A percentile compares a stretch with the other conserved stretches of the same genome.
These are phyloP conservation scores for Dastarcus helophoroides DNA, from an alignment of 2,888 invertebrate genomes.

Conservation along the genomic window DNA sequence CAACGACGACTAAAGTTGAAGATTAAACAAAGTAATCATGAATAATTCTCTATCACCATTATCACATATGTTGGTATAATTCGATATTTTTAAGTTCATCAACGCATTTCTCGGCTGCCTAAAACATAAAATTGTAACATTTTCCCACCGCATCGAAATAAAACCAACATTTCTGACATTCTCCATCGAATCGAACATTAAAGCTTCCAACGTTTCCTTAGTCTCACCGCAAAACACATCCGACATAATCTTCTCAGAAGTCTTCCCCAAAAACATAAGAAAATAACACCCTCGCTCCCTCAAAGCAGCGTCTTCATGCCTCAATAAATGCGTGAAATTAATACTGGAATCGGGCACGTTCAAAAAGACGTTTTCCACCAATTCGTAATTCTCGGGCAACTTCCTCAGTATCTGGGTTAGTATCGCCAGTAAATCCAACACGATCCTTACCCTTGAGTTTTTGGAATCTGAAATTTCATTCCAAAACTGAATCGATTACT, in stretches of 20 bases:
- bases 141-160: slow-evolving; percentile 5
- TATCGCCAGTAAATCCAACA: slow-evolving; percentile 58
- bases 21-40: too few relatives aligned
- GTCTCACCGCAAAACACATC: slow-evolving; percentile 50
- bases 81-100: slow-evolving; percentile 23
- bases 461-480: too few relatives aligned
- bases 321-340: slow-evolving; percentile 45
- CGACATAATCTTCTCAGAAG: slow-evolving; percentile 53
- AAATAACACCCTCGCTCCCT: slow-evolving; percentile 57
- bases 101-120: slow-evolving; percentile 27
- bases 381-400: slow-evolving; percentile 62
- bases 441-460: slow-evolving; percentile 46
- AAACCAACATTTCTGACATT: slow-evolving; percentile 42
- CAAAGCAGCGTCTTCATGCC: slow-evolving; percentile 45
- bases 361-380: slow-evolving; percentile 61
- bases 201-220: slow-evolving; percentile 47
- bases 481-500: too few relatives aligned
- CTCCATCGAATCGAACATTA: slow-evolving; percentile 51
- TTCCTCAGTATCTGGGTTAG: slow-evolving; percentile 62
- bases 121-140: slow-evolving; percentile 14
- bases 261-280: slow-evolving; percentile 56
- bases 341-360: slow-evolving; percentile 35
- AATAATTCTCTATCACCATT: too few relatives aligned
- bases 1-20: too few relatives aligned
- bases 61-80: slow-evolving; percentile 20